Base-by-base conservation (phyloP, 2,888 invertebrate species). In the Diplolepis rosae region DNA sequence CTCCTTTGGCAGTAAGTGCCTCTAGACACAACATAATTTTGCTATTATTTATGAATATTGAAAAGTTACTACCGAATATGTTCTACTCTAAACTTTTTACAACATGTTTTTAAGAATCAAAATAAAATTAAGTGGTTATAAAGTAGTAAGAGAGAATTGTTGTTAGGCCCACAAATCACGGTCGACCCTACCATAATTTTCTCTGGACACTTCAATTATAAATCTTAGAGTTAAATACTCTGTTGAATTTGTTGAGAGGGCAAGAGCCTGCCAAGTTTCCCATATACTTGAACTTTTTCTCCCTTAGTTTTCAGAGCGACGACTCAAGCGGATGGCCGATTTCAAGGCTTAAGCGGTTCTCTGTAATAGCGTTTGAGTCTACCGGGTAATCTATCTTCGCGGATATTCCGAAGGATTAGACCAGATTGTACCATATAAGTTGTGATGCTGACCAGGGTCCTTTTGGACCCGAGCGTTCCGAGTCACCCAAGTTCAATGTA, bases 311-410 rank as follows among this genome's bases (percentile, higher is more conserved):
- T 52, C 52, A 52, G 52, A 52, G 52, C n/a, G 50, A 28, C n/a
- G 50, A 50, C 50, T 22, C 24, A 22, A 50, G 50, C 27, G 13
- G 50, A 50, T 24, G 50, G 50, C 50, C 27, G 50, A 50, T 50
- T 52, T 52, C 52, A 28, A 28, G 52, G 28, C 52, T 52, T 52
- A 52, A 52, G 52, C 52, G 52, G 52, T 52, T n/a, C 52, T 52
- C 52, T 27, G 52, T 28, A 52, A 24, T 51, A 24, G 51, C 24
- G 52, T 52, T 52, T 52, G 28, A 52, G 52, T 52, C 52, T 52
- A 52, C 52, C 52, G 52, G 52, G 52, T 52, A 52, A 52, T 52
- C 52, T 52, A 52, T 52, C 52, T 52, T 52, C 52, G 50, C 48
- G 48, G 48, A 48, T 48, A 48, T 48, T 48, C 48, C 48, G 52